These are phyloP conservation scores for Zaprionus lachaisei DNA, from an alignment of 1,140 invertebrate species.

Conservation along the genomic window DNA sequence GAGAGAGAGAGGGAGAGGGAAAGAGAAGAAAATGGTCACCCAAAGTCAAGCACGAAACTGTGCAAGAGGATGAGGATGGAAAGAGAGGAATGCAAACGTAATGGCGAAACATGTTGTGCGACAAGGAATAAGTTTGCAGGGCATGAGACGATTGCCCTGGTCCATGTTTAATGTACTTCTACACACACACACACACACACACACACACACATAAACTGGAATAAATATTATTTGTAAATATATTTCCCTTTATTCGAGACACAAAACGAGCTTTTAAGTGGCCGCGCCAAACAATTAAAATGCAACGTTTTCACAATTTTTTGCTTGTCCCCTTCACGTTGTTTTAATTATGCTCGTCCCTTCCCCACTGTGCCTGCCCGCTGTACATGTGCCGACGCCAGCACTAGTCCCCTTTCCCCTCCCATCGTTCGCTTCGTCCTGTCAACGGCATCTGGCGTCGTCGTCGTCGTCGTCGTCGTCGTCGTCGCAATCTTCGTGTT, in stretches of 20 bases:
- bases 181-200: neutral
- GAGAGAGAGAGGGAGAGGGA: neutral
- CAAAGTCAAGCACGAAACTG: slow-evolving; percentile 63
- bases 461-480: slow-evolving; percentile 3
- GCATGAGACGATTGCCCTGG: slow-evolving; percentile 24
- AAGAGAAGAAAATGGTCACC: slow-evolving; percentile 50
- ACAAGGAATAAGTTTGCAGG: slow-evolving; percentile 50
- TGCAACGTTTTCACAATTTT: slow-evolving; percentile 16
- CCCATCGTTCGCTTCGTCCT: slow-evolving; percentile 15
- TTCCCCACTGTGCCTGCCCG: neutral
- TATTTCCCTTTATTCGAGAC: slow-evolving; percentile 22
- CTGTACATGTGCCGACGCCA: slow-evolving; percentile 2
- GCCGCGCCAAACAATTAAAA: slow-evolving; percentile 43
- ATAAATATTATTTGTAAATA: slow-evolving; percentile 18
- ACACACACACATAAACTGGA: neutral
- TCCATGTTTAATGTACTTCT: slow-evolving; percentile 64
- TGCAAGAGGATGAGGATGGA: neutral
- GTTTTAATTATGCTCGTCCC: slow-evolving; percentile 17
- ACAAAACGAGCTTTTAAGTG: slow-evolving; percentile 58
- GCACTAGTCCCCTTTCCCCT: neutral
- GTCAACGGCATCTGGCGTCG: slow-evolving; percentile 36
- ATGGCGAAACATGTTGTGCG: slow-evolving; percentile 57
- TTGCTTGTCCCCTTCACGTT: neutral
- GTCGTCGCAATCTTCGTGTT: slow-evolving; percentile 40
- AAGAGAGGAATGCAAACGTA: neutral